Evolutionary conservation across 2,888 invertebrate species (phyloP).

Genomic region (Himalopsyche japonica): DNA sequence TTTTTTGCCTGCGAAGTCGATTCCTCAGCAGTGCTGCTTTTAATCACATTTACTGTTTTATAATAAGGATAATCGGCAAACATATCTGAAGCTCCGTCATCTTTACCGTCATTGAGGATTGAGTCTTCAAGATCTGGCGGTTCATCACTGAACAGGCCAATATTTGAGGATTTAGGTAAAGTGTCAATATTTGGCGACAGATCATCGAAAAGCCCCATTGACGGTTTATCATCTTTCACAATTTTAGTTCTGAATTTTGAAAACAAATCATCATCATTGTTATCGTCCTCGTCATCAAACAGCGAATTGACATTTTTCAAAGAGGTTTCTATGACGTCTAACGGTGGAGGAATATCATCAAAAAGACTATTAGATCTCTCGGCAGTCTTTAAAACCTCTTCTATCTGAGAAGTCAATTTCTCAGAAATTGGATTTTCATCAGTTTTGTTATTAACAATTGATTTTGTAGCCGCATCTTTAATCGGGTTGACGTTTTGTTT

Average conservation of each 20-base stretch:
- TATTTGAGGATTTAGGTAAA: background rate
- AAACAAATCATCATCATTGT: conserved; percentile 52
- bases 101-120: background rate
- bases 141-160: conserved; percentile 39
- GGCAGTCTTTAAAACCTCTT: background rate
- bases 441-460: background rate
- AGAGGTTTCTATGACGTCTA: conserved; percentile 8
- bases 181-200: background rate
- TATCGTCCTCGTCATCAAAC: conserved; percentile 52
- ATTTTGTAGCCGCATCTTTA: background rate
- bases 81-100: conserved; percentile 13
- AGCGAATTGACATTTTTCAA: conserved; percentile 36
- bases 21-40: background rate
- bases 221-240: background rate
- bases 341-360: conserved; percentile 26
- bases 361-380: conserved; percentile 10
- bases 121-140: conserved; percentile 37
- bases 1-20: background rate
- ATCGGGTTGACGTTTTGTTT: background rate
- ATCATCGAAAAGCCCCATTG: conserved; percentile 18
- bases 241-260: conserved; percentile 33
- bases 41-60: conserved; percentile 43
- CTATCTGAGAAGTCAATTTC: background rate
- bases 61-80: conserved; percentile 32
- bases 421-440: background rate